Evolutionary conservation across 23 tunicate species (phyloP), one percentile per base, ranked within the genome.

Genomic region (Trididemnum clinides): DNA sequence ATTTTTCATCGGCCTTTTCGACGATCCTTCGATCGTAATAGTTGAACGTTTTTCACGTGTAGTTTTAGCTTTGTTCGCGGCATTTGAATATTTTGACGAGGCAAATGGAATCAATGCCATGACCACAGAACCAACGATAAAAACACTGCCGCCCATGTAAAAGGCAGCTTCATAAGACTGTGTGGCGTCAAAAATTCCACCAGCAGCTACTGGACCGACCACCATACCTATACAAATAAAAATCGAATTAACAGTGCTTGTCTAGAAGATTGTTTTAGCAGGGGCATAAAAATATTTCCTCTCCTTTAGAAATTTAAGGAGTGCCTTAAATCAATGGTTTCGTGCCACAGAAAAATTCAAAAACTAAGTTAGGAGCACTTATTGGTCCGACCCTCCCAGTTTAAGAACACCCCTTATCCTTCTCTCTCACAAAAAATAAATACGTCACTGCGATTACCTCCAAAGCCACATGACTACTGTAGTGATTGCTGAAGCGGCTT

Each of bases 201-300:
- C 98, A 39, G 98, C 98, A 2, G 77, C 75, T 0, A 93, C 88
- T 15, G 98, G 98, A 22, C 98, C 98, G 28, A 85, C 78, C 0
- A 93, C 93, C 98, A 93, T 93, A 3, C 98, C 98, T 92, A 62
- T 44, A 44, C 10, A 44, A 44, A 44, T 44, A 44, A 44, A 44
- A 44, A 15, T 44, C 54, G 15, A 15, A 15, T 44, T 15, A 7
- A 44, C 54, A 44, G 54, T 44, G 15, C 15, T 44, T 44, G 54
- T 10, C n/a, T n/a, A n/a, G n/a, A n/a, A n/a, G n/a, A n/a, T n/a
- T n/a, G n/a, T n/a, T n/a, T n/a, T n/a, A n/a, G n/a, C n/a, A n/a
- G n/a, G n/a, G n/a, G n/a, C n/a, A n/a, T n/a, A n/a, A n/a, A n/a
- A n/a, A n/a, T n/a, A n/a, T n/a, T n/a, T n/a, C n/a, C n/a, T n/a